Conservation (phyloP, 2,888 invertebrate species). For the Athripsodes cinereus region DNA sequence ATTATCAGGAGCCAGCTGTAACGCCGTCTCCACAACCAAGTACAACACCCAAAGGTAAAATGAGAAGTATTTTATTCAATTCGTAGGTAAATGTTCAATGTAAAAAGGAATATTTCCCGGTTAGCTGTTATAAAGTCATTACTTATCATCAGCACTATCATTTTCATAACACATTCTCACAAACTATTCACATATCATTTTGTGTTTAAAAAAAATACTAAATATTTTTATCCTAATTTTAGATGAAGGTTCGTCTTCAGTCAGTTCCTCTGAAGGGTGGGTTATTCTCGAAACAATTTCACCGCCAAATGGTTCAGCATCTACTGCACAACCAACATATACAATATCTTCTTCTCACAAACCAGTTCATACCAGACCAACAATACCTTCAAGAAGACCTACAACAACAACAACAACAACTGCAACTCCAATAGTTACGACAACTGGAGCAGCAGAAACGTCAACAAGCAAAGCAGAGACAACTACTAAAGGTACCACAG, state of each 20-base stretch:
- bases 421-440: constrained; percentile 29
- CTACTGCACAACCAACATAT: constrained; percentile 21
- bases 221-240: not conserved
- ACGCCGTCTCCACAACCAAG: constrained; percentile 34
- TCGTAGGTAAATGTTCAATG: not conserved
- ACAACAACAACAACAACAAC: constrained; percentile 30
- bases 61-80: not conserved
- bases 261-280: constrained; percentile 63
- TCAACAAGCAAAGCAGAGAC: constrained; percentile 29
- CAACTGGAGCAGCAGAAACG: constrained; percentile 9
- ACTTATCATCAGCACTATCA: not conserved
- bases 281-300: constrained; percentile 46
- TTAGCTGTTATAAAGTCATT: not conserved
- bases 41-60: constrained; percentile 37
- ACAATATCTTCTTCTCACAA: constrained; percentile 22
- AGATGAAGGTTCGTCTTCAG: not conserved
- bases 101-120: too few relatives aligned
- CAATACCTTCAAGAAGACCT: constrained; percentile 22
- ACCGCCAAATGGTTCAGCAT: constrained; percentile 12
- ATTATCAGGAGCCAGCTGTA: constrained; percentile 40
- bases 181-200: too few relatives aligned
- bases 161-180: not conserved
- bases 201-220: not conserved
- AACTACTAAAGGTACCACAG: constrained; percentile 26
- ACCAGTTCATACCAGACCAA: constrained; percentile 29